These are phyloP conservation scores for Hozukius guyotensis DNA, from an alignment of 2,797 vertebrate species.

Conservation along the genomic window DNA sequence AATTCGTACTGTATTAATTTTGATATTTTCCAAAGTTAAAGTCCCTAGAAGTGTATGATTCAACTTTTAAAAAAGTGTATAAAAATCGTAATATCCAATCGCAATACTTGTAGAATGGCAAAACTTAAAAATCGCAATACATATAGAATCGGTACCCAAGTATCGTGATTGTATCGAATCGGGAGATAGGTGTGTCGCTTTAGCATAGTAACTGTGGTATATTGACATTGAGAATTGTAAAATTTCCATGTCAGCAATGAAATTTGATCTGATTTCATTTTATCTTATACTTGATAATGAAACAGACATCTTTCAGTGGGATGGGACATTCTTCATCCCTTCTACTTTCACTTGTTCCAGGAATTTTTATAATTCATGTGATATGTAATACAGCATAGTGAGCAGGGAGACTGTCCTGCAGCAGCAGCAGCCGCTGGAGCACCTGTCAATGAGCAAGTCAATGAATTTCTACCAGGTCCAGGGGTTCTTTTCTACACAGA, in stretches of 20 bases:
- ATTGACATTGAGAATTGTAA: background rate
- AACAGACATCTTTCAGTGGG: background rate
- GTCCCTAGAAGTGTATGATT: too few species aligned
- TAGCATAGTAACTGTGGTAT: too few species aligned
- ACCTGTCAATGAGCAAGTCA: slow-evolving; percentile 12
- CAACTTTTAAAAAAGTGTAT: too few species aligned
- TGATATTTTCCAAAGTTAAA: too few species aligned
- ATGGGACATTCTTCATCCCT: background rate
- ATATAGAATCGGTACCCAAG: too few species aligned
- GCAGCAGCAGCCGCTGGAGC: background rate
- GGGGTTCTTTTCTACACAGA: background rate
- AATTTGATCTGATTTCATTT: slow-evolving; percentile 4
- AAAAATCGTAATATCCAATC: too few species aligned
- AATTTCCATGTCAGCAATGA: background rate
- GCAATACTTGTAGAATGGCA: too few species aligned
- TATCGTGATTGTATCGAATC: too few species aligned
- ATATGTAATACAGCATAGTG: background rate
- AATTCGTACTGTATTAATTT: too few species aligned
- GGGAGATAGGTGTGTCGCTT: background rate
- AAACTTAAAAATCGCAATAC: too few species aligned
- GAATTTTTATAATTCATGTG: slow-evolving; percentile 42
- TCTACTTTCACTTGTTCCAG: background rate
- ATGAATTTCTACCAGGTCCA: background rate
- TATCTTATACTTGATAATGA: background rate
- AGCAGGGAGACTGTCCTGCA: slow-evolving; percentile 4